These are phyloP conservation scores for Lypha dubia DNA, from an alignment of 2,888 invertebrate genomes.

Conservation along the genomic window DNA sequence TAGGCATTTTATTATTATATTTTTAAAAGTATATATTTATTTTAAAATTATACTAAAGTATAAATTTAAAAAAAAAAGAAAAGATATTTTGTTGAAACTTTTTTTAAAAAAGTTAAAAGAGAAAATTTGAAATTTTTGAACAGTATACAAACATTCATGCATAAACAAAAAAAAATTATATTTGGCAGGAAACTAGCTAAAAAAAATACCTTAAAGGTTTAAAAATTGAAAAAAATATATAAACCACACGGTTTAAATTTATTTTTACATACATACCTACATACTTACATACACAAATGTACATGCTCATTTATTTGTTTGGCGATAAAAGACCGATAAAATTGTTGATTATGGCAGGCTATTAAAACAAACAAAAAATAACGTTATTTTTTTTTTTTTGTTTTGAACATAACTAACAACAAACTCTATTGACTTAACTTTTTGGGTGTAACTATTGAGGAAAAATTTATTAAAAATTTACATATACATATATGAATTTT, in stretches of 20 bases:
- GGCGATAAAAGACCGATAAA: constrained; percentile 36
- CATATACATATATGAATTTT: no score
- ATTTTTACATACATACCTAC: constrained; percentile 13
- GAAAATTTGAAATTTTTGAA: constrained; percentile 50
- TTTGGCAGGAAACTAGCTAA: constrained; percentile 64
- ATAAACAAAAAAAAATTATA: constrained; percentile 42
- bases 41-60: constrained; percentile 73
- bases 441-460: constrained; percentile 43
- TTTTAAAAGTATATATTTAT: constrained; percentile 73
- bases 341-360: constrained; percentile 69
- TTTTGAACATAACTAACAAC: constrained; percentile 16
- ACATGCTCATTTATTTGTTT: constrained; percentile 55
- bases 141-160: constrained; percentile 57
- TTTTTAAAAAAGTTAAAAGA: constrained; percentile 71
- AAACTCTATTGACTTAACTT: constrained; percentile 36
- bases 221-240: constrained; percentile 7
- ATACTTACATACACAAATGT: background rate
- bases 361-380: constrained; percentile 45
- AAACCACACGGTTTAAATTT: constrained; percentile 33
- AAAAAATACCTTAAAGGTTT: constrained; percentile 50
- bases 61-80: constrained; percentile 60
- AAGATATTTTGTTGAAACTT: constrained; percentile 74
- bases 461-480: constrained; percentile 28
- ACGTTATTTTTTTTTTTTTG: constrained; percentile 55
- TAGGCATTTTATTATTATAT: constrained; percentile 74